phyloP scores from a whole-genome alignment of 2,797 vertebrate species.

The Melanotaenia nigrans region DNA sequence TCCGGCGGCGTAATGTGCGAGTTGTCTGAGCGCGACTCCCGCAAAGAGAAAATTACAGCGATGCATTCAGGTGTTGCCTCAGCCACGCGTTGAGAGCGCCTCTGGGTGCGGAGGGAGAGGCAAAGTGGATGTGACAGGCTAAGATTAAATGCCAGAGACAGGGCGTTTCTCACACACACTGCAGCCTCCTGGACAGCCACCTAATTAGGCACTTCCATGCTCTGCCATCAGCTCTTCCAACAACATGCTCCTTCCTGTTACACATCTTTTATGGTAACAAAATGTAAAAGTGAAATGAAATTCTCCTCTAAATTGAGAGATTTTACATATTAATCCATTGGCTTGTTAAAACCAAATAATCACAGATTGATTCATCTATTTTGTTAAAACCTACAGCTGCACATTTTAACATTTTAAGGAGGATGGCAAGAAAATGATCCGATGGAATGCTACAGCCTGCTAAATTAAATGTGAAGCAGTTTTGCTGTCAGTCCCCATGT shows the following conservation, averaged over 20 bases:
- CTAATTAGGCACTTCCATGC: conserved; percentile 83
- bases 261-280: conserved; percentile 67
- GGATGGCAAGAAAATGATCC: conserved; percentile 27
- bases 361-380: conserved; percentile 36
- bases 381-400: conserved; percentile 3
- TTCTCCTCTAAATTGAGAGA: conserved; percentile 31
- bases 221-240: conserved; percentile 75
- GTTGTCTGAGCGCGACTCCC: conserved; percentile 58
- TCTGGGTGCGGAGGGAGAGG: conserved; percentile 70
- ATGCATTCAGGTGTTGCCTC: conserved; percentile 78
- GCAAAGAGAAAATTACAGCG: conserved; percentile 75
- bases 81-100: conserved; percentile 67
- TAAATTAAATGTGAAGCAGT: conserved; percentile 40
- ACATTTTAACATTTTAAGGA: conserved; percentile 4
- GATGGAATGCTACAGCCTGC: conserved; percentile 6
- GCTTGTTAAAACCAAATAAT: conserved; percentile 36
- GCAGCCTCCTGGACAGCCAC: conserved; percentile 82
- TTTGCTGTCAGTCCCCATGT: conserved; percentile 36
- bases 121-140: conserved; percentile 84
- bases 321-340: conserved; percentile 41
- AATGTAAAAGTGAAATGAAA: conserved; percentile 40
- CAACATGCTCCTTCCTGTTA: conserved; percentile 64
- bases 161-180: conserved; percentile 79
- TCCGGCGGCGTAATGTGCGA: conserved; percentile 63
- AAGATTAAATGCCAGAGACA: conserved; percentile 83